Percentiles rank a stretch among this genome's conserved stretches.
Evolutionary conservation across 2,113 vertebrate genomes (phyloP).

Genomic region (Pachypanchax playfairii): DNA sequence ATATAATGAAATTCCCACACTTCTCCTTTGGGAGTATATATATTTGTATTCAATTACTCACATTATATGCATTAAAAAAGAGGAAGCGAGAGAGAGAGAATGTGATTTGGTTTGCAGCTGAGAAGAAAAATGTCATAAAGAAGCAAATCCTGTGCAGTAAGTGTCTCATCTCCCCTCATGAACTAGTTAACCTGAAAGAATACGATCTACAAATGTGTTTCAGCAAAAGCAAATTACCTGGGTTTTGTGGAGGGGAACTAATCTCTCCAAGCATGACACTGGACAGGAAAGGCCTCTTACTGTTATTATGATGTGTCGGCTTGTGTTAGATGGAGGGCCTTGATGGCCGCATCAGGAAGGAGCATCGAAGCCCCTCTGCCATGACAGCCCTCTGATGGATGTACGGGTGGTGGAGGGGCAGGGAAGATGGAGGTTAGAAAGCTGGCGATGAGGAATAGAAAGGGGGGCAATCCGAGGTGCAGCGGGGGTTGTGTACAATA

Average conservation of each 20-base stretch:
- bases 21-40: too few species aligned
- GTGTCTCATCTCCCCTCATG: conserved; percentile 70
- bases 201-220: conserved; percentile 81
- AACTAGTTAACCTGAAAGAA: conserved; percentile 80
- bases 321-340: conserved; percentile 80
- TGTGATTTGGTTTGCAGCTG: conserved; percentile 32
- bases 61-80: background rate
- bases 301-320: conserved; percentile 87
- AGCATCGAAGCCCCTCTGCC: conserved; percentile 71
- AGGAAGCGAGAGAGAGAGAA: conserved; percentile 5
- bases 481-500: conserved; percentile 55
- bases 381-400: conserved; percentile 78
- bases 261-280: conserved; percentile 84
- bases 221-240: conserved; percentile 82
- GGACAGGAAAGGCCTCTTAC: conserved; percentile 85
- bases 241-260: conserved; percentile 85
- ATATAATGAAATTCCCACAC: background rate
- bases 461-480: conserved; percentile 57
- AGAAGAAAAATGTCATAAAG: conserved; percentile 56
- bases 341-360: conserved; percentile 78
- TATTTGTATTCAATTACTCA: background rate
- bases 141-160: conserved; percentile 64
- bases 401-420: conserved; percentile 70
- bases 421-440: conserved; percentile 71
- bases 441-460: conserved; percentile 61